Evolutionary conservation across 2,113 vertebrate species (phyloP), one percentile per base, ranked within the genome.

Genomic region (Scalopus aquaticus): DNA sequence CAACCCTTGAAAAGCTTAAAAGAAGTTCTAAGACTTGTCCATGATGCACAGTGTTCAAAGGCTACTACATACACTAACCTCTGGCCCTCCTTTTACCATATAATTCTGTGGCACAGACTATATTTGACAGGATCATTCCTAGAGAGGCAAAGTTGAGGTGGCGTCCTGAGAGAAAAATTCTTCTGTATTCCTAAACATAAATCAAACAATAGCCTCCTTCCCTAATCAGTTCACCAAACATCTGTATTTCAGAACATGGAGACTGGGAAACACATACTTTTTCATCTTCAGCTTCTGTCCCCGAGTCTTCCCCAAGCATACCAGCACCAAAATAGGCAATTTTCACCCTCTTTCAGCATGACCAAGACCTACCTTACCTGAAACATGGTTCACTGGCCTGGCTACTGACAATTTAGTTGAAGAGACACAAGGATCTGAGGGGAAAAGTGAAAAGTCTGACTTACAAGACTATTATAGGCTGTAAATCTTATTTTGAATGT

Each of bases 401-500:
- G 64, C 80, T 74, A 74, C 20, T 65, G 20, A 51, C 20, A 80
- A 70, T 74, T n/a, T 60, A 76, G 13, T 35, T 44, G n/a, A 92
- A 24, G 22, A 65, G 9, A 81, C 20, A 37, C 51, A 56, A 26
- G 12, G 35, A 62, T 58, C 22, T 67, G n/a, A 9, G 3, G 10
- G 8, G 0, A 28, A 15, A 0, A 35, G 32, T 49, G 26, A n/a
- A 81, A 95, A 46, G 15, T 42, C n/a, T 69, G 35, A 2, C 19
- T 74, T 84, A 30, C 65, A 54, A 89, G 12, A 76, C 15, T 46
- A 26, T 30, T 28, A 56, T 16, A 19, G 49, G 1, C 79, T 93
- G 20, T 83, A 74, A 85, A 76, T 92, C 51, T 64, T 91, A 67
- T 67, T 92, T 82, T 62, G 30, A 94, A 65, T 35, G 4, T 58